phyloP scores from a whole-genome alignment of 2,113 vertebrate genomes.

The Puffinus mauretanicus region DNA sequence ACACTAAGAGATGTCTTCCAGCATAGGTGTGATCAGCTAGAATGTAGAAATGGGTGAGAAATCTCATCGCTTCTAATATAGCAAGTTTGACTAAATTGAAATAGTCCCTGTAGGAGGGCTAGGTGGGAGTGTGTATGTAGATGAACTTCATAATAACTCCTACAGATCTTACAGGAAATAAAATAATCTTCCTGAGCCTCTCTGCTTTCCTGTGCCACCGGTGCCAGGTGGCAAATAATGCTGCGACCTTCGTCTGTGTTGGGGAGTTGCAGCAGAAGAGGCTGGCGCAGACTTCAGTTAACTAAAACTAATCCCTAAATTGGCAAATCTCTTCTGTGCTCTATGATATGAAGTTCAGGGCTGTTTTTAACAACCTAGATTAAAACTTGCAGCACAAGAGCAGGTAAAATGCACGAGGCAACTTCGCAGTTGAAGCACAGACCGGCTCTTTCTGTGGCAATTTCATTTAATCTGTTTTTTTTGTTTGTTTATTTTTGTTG shows the following conservation, averaged over 20 bases:
- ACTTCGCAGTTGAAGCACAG: neutral
- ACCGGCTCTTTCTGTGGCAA: neutral
- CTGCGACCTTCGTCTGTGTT: neutral
- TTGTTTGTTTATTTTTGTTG: too few species aligned
- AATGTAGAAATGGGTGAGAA: neutral
- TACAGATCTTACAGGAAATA: neutral
- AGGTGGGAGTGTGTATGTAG: neutral
- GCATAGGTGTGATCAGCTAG: neutral
- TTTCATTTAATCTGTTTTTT: neutral
- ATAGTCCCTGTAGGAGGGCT: neutral
- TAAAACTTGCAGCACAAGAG: neutral
- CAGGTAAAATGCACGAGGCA: rapidly evolving
- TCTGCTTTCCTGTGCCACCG: neutral
- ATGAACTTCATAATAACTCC: neutral
- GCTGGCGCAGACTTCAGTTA: neutral
- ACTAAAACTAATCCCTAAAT: neutral
- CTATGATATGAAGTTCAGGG: neutral
- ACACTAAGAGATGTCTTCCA: neutral
- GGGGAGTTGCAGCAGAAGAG: neutral
- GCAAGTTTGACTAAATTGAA: neutral
- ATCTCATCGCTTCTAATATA: neutral
- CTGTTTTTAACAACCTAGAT: neutral
- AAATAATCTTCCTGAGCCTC: neutral
- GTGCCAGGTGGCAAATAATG: neutral
- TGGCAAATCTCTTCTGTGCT: neutral